Evolutionary conservation across 2,113 vertebrate genomes (phyloP), one percentile per base, ranked within the genome.

Genomic region (Dascyllus trimaculatus): DNA sequence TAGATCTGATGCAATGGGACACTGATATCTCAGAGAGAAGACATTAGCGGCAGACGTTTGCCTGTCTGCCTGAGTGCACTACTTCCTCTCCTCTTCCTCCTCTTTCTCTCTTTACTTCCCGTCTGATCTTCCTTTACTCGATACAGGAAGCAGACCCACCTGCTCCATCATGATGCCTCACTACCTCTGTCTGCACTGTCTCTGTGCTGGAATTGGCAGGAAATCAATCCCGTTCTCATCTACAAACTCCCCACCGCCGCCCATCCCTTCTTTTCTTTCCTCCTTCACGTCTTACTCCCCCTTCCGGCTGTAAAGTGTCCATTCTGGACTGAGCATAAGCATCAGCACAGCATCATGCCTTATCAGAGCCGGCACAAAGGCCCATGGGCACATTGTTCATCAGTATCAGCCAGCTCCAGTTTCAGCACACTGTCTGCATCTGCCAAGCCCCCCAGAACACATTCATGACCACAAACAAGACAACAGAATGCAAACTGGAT

Each of bases 161-260:
- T 81, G 89, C 84, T 88, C 84, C 59, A 76, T 75, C 75, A 75
- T 49, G 59, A 86, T 64, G 86, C 82, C 85, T 88, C 71, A 53
- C 76, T 77, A 54, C 65, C 74, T 86, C 84, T 72, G 78, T 85
- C 85, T 48, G 69, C 21, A 35, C 65, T 40, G 58, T 77, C 78
- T 78, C 82, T 59, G 71, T 77, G 78, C 65, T 78, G 49, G 75
- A 85, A 88, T 89, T 91, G 91, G 88, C 91, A 90, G 89, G 71
- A 91, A 93, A 91, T 90, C 92, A 89, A 93, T 91, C 82, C 85
- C 8, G 19, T 78, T 81, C 84, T 84, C 87, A 78, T 90, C 76
- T 80, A 14, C 75, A 58, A 13, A 32, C 26, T 38, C 13, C 19
- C 26, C 21, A 56, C 19, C 22, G 40, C 46, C 17, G 6, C 11